Percentiles rank a stretch among this genome's conserved stretches.
These are phyloP conservation scores for Glyphotaelius pellucidus DNA, from an alignment of 2,888 invertebrate species.

Conservation along the genomic window DNA sequence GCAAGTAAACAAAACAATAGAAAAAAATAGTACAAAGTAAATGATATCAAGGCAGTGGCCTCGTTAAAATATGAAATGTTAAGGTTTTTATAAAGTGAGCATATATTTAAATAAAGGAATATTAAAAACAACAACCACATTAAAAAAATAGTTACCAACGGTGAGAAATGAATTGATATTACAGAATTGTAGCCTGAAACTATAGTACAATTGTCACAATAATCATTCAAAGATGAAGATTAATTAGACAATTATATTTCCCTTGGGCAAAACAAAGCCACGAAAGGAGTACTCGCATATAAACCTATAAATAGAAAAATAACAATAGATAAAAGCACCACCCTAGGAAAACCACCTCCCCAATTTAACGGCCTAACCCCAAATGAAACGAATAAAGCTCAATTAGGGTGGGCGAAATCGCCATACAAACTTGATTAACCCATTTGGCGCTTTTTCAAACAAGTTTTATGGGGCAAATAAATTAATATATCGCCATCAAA, in stretches of 20 bases:
- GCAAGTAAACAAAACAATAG: too few species aligned
- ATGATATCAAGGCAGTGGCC: too few species aligned
- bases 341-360: neutral
- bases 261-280: neutral
- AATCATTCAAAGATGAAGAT: too few species aligned
- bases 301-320: neutral
- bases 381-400: slow-evolving; percentile 19
- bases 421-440: slow-evolving; percentile 54
- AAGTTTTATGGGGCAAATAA: slow-evolving; percentile 50
- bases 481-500: slow-evolving; percentile 29
- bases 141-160: too few species aligned
- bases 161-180: too few species aligned
- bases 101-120: too few species aligned
- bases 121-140: too few species aligned
- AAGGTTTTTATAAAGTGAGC: too few species aligned
- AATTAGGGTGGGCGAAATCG: slow-evolving; percentile 16
- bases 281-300: neutral
- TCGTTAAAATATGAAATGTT: too few species aligned
- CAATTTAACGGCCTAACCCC: neutral
- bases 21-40: too few species aligned
- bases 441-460: slow-evolving; percentile 53
- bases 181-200: too few species aligned
- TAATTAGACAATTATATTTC: neutral
- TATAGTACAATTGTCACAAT: too few species aligned
- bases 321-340: neutral